Evolutionary conservation across 2,113 vertebrate genomes (phyloP), one percentile per base, ranked within the genome.

Genomic region (Pteruthius melanotis): DNA sequence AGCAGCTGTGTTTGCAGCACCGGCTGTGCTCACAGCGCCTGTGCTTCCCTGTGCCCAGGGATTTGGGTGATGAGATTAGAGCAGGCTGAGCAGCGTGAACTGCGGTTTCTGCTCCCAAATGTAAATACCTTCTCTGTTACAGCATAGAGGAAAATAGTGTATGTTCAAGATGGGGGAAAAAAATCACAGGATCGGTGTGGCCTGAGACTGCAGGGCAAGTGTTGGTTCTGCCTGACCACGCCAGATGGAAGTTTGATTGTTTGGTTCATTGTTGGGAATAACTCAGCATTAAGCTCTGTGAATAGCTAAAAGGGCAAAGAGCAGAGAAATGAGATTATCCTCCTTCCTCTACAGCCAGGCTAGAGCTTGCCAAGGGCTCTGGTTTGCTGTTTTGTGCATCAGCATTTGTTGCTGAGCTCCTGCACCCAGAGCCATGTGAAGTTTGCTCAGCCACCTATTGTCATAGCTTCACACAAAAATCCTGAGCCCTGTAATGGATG

Each of bases 311-410:
- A 88, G 90, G 79, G 79, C 90, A 88, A 86, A 88, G 59, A 93
- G 90, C 61, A 85, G 66, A 83, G 66, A 90, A 93, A 90, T 47
- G 47, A 78, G 92, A 94, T 96, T 94, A 88, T 83, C 63, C 64
- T 87, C 56, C 66, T 74, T 50, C 30, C 47, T 65, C 54, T 61
- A 1, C 1, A 26, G 66, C 71, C 1, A 7, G 15, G 63, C 50
- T 61, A 65, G 35, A 87, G 33, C 59, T 54, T 59, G 45, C 70
- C 9, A 3, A 80, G 47, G 50, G 84, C 59, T 92, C 66, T 14
- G 10, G 16, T 63, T 89, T 72, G 39, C 59, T 66, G 57, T 92
- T 87, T n/a, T 42, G 59, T 69, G 27, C 31, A 50, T 47, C 59
- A 69, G 84, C 30, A 17, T 64, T 85, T 88, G 74, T 49, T 71